Evolutionary conservation across 2,113 vertebrate genomes (phyloP).

Genomic region (Oncorhynchus clarkii): DNA sequence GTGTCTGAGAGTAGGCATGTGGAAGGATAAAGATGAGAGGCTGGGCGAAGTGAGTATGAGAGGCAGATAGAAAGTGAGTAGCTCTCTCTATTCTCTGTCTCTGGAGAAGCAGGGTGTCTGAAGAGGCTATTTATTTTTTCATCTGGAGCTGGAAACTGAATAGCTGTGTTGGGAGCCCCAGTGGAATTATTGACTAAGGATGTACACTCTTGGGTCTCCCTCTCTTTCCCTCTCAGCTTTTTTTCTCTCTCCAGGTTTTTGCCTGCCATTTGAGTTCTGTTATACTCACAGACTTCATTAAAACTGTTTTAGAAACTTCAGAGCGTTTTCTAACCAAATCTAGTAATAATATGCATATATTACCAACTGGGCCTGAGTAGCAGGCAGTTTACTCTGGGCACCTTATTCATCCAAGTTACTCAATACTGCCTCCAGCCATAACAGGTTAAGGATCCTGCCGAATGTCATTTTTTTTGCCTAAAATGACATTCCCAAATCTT

Average conservation of each 20-base stretch:
- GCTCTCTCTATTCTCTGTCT: conserved; percentile 42
- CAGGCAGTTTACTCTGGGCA: too few relatives aligned
- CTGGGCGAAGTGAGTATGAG: neutral
- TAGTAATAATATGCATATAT: too few relatives aligned
- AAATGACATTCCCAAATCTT: too few relatives aligned
- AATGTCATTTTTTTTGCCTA: too few relatives aligned
- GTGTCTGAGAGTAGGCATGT: neutral
- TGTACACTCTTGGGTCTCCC: conserved; percentile 61
- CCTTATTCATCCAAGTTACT: too few relatives aligned
- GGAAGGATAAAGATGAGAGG: neutral
- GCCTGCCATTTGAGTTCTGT: too few relatives aligned
- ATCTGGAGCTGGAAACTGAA: conserved; percentile 65
- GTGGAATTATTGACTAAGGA: conserved; percentile 64
- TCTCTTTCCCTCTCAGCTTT: conserved; percentile 43
- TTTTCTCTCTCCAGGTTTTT: neutral
- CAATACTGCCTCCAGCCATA: too few relatives aligned
- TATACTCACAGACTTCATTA: too few relatives aligned
- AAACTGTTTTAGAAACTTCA: too few relatives aligned
- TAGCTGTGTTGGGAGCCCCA: conserved; percentile 49
- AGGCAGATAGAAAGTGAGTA: neutral
- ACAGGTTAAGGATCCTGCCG: too few relatives aligned
- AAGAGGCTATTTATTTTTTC: conserved; percentile 76
- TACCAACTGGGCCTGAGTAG: too few relatives aligned
- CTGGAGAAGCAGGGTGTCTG: conserved; percentile 54
- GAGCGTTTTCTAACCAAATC: too few relatives aligned